Evolutionary conservation across 2,113 vertebrate species (phyloP), one percentile per base, ranked within the genome.

Genomic region (Benitochromis conjunctus): DNA sequence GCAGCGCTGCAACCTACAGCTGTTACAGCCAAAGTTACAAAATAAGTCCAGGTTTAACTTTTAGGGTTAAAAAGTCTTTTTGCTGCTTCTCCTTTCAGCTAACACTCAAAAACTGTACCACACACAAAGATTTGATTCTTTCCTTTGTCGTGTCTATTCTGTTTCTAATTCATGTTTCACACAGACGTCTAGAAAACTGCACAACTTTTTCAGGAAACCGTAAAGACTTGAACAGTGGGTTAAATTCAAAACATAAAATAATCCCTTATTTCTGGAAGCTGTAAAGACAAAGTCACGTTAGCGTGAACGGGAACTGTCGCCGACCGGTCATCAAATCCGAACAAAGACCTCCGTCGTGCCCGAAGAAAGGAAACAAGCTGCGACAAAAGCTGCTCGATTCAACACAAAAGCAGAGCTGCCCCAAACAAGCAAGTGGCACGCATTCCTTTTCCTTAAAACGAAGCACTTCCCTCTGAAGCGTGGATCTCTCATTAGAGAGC

Each of bases 401-500:
- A 24, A 77, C 74, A 81, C 24, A 36, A 56, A 77, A 51, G 38
- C 38, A 46, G 21, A 10, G 62, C 36, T 14, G 60, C 55, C 69
- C 31, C 43, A 51, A 29, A 71, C 85, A 71, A 71, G 2, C 26
- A 64, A 71, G 77, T 11, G 14, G 81, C 36, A 57, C 21, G 54
- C 54, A 87, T 90, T 92, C 69, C 60, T 87, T 82, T 31, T 24
- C 43, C 62, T 76, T 41, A 38, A 82, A 48, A 62, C 60, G 3
- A 69, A 4, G 10, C 19, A n/a, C 26, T 62, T 48, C 29, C 84
- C 36, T 46, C 29, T 36, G 56, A 60, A 55, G 55, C 18, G 24
- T 55, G 2, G 66, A 60, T 46, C 57, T 60, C 79, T 56, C 53
- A 48, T 76, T 57, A 48, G 36, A 64, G 71, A 12, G 4, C 26